Conservation (phyloP, 2,113 vertebrate species). For the Platanista minor region DNA sequence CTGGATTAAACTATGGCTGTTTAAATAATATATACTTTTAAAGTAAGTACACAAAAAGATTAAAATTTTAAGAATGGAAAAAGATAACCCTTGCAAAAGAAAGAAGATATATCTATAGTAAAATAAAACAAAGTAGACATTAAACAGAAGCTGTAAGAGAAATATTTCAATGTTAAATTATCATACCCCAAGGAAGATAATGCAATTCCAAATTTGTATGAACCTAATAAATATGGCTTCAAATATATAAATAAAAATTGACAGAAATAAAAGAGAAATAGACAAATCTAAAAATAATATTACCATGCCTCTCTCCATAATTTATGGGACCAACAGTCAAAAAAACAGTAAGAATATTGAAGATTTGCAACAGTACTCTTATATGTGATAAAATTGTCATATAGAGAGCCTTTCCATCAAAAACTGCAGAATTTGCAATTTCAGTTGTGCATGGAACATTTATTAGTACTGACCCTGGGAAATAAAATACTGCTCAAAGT, state of each 20-base stretch:
- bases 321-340: background rate
- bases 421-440: background rate
- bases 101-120: background rate
- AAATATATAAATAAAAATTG: background rate
- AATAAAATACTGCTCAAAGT: background rate
- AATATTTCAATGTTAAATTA: background rate
- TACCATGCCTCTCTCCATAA: background rate
- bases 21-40: background rate
- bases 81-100: background rate
- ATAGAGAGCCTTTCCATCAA: background rate
- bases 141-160: background rate
- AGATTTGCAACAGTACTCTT: background rate
- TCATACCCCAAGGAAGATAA: background rate
- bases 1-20: background rate
- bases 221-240: background rate
- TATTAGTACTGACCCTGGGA: background rate
- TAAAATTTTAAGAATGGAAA: background rate
- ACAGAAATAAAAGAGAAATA: background rate
- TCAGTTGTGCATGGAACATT: background rate
- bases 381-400: background rate
- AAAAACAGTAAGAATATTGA: background rate
- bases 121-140: background rate
- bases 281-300: background rate
- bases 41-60: background rate
- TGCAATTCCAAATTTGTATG: background rate